Evolutionary conservation across 2,888 invertebrate species (phyloP).

Genomic region (Pseudanteris insignis): DNA sequence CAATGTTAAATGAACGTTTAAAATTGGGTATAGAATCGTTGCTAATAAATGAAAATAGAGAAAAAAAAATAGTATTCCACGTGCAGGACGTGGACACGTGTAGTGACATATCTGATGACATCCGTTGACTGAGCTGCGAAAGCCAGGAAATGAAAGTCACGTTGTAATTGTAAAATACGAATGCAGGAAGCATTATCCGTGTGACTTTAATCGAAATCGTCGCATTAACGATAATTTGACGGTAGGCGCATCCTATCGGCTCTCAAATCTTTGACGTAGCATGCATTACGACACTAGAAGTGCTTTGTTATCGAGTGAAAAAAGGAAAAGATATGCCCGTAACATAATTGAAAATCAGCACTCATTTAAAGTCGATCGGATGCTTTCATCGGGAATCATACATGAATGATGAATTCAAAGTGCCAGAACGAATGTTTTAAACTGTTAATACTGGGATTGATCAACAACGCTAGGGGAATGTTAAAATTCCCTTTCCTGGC

Average conservation of each 20-base stretch:
- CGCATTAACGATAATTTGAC: conserved; percentile 29
- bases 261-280: not conserved
- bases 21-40: too few relatives aligned
- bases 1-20: too few relatives aligned
- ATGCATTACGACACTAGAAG: conserved; percentile 9
- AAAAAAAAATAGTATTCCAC: conserved; percentile 1
- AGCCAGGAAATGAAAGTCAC: conserved; percentile 43
- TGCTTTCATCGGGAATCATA: too few relatives aligned
- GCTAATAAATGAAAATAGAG: too few relatives aligned
- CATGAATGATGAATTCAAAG: too few relatives aligned
- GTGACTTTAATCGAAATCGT: conserved; percentile 55
- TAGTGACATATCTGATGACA: conserved; percentile 40
- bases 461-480: too few relatives aligned
- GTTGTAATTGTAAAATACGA: conserved; percentile 42
- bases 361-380: too few relatives aligned
- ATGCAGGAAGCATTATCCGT: conserved; percentile 57
- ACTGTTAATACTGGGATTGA: too few relatives aligned
- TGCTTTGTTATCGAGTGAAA: too few relatives aligned
- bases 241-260: conserved; percentile 2
- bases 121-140: conserved; percentile 23
- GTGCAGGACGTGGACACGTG: conserved; percentile 37
- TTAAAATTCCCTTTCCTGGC: too few relatives aligned
- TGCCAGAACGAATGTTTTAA: too few relatives aligned
- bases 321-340: conserved; percentile 64
- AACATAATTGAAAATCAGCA: too few relatives aligned